Evolutionary conservation across 2,888 invertebrate species (phyloP), one percentile per base, ranked within the genome.

Genomic region (Lutraria lutraria): DNA sequence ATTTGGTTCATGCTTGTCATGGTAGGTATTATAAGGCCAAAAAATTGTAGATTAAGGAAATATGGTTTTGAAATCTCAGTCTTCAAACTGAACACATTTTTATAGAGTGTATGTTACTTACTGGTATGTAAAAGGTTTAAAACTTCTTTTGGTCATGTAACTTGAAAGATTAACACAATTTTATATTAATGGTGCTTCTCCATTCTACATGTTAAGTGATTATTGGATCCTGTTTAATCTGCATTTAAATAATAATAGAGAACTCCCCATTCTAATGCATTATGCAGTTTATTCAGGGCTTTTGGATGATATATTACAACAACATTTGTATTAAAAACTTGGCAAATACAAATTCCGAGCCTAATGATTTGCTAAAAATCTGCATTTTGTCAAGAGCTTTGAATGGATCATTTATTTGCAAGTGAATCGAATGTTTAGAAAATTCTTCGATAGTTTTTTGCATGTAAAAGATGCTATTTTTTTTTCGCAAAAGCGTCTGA

Each of bases 391-490:
- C 19, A 16, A 13, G 31, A 76, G 76, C 19, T 16, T 19, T 76
- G 76, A 31, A 16, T 6, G 76, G 34, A 76, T 76, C 31, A 76
- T 76, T 76, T 76, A 19, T 76, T 76, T 76, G 76, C 29, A 76
- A 76, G 76, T 34, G 76, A 76, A 76, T 76, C 19, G 21, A 76
- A 25, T 76, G 31, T 34, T 16, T 34, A 34, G 76, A 15, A 76
- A 76, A 76, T 76, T 76, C 34, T 76, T 31, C 31, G 76, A 76
- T 31, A 76, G 2, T 76, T 76, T 76, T 76, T 76, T 76, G 76
- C 76, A 76, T 34, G 31, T 76, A 76, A 76, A 76, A 34, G 76
- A 76, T 76, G 76, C 13, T 72, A 60, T 43, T 19, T 68, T 68
- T 63, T 63, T 68, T 25, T n/a, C 63, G 25, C 63, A 68, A 68